Conservation (phyloP, 2,888 invertebrate species). For the Entomobrya multifasciata region DNA sequence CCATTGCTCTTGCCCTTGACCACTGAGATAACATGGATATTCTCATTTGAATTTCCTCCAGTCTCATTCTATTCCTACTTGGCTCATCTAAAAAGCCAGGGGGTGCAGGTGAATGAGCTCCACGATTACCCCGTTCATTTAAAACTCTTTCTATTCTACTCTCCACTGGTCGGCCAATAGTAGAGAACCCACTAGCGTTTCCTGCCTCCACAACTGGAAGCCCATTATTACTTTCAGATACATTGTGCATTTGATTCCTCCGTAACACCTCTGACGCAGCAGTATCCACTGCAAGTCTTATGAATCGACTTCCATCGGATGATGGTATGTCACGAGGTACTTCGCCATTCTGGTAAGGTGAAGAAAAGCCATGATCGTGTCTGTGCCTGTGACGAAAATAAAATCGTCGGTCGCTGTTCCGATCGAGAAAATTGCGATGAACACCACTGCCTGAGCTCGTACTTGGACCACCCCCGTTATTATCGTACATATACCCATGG, state of each 20-base stretch:
- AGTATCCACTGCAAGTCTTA: constrained; percentile 77
- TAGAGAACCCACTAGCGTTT: constrained; percentile 56
- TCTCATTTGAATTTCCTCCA: constrained; percentile 75
- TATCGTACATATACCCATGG: constrained; percentile 56
- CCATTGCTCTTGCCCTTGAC: constrained; percentile 62
- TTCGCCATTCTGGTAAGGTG: constrained; percentile 1
- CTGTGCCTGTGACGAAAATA: constrained; percentile 44
- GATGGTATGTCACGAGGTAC: constrained; percentile 52
- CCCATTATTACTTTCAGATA: constrained; percentile 41
- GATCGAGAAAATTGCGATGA: constrained; percentile 14
- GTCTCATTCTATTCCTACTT: constrained; percentile 52
- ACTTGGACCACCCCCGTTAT: neutral
- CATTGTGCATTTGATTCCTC: constrained; percentile 38
- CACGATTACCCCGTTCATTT: constrained; percentile 77
- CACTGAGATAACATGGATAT: constrained; percentile 70
- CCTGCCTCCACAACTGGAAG: constrained; percentile 59
- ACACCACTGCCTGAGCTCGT: constrained; percentile 12
- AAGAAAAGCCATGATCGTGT: constrained; percentile 18
- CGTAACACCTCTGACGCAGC: constrained; percentile 72
- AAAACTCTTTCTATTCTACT: constrained; percentile 78
- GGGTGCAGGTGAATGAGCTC: constrained; percentile 61
- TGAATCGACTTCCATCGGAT: constrained; percentile 69
- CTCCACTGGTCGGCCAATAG: constrained; percentile 76
- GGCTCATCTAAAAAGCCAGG: constrained; percentile 21
- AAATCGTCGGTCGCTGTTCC: constrained; percentile 23